Base-by-base conservation (phyloP, 2,113 vertebrate species). In the Caretta caretta region DNA sequence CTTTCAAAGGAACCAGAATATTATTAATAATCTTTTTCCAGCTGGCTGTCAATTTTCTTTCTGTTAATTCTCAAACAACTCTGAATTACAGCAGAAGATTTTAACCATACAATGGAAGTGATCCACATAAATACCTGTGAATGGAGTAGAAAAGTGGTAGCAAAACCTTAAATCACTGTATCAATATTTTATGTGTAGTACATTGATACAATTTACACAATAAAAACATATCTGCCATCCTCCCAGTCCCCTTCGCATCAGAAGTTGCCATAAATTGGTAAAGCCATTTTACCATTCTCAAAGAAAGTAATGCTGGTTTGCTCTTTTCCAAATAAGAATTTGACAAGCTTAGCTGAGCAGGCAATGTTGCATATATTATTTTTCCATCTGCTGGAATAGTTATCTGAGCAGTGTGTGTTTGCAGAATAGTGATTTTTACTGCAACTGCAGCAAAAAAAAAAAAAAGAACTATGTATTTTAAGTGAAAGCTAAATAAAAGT, bases 361-460 rank as follows among this genome's bases (percentile, higher is more conserved):
- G 29, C 48, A 94, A 87, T 82, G 87, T 87, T 97, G 80, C 69
- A 94, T 90, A 50, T 56, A 88, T 90, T 93, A 87, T 87, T 96
- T 95, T 93, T 91, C n/a, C 79, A 84, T 96, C 83, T 92, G 49
- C 87, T 95, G 35, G 19, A 93, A 94, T 88, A 14, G 16, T 94
- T 96, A 86, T 93, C 1, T 0, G 69, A 87, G 88, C 86, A 86
- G 17, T 87, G 89, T 76, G 42, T 90, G 2, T 89, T 93, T 93
- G 46, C 50, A 80, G 20, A 75, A 54, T 53, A 57, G 19, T 87
- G 76, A 85, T 84, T 97, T 94, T 96, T 92, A 90, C 8, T 89
- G 93, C 80, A 95, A 72, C 2, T 7, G 42, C 42, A 88, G 53
- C 42, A 42, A 42, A 42, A 0, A 82, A 85, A 82, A 85, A 94